Evolutionary conservation across 2,888 invertebrate species (phyloP).

Genomic region (Nymphalis c-album): DNA sequence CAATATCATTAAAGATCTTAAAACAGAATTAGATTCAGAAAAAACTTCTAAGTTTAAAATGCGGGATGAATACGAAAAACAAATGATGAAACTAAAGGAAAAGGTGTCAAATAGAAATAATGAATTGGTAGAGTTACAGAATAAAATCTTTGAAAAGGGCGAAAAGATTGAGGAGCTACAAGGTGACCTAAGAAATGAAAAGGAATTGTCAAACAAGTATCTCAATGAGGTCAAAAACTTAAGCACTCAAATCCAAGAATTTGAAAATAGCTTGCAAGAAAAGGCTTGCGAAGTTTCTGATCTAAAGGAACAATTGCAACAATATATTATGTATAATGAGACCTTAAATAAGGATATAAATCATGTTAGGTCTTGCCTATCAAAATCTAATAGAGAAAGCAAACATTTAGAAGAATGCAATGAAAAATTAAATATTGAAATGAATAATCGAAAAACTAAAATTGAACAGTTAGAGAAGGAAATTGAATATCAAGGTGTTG

Average conservation of each 20-base stretch:
- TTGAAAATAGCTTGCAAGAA: slow-evolving; percentile 48
- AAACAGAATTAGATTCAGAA: slow-evolving; percentile 57
- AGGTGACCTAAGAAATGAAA: slow-evolving; percentile 57
- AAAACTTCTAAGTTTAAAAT: slow-evolving; percentile 56
- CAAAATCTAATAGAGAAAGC: slow-evolving; percentile 47
- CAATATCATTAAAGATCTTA: slow-evolving; percentile 53
- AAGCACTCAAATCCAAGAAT: slow-evolving; percentile 44
- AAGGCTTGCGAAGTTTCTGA: slow-evolving; percentile 51
- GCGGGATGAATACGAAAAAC: slow-evolving; percentile 63
- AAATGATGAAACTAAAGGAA: slow-evolving; percentile 68
- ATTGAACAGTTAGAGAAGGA: slow-evolving; percentile 51
- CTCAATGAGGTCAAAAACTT: slow-evolving; percentile 48
- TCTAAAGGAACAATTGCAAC: slow-evolving; percentile 48
- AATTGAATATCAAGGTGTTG: slow-evolving; percentile 49
- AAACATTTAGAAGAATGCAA: slow-evolving; percentile 50
- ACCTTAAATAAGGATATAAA: slow-evolving; percentile 52
- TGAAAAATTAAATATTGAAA: slow-evolving; percentile 48
- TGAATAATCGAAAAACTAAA: slow-evolving; percentile 48
- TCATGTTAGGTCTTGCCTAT: slow-evolving; percentile 45
- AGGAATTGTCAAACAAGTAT: slow-evolving; percentile 52
- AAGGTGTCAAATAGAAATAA: slow-evolving; percentile 69
- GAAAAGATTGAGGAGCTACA: slow-evolving; percentile 62
- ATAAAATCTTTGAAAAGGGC: slow-evolving; percentile 61
- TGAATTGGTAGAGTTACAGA: slow-evolving; percentile 69
- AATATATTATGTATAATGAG: slow-evolving; percentile 43